Evolutionary conservation across 2,888 invertebrate genomes (phyloP).

Genomic region (Mythimna lalbum): DNA sequence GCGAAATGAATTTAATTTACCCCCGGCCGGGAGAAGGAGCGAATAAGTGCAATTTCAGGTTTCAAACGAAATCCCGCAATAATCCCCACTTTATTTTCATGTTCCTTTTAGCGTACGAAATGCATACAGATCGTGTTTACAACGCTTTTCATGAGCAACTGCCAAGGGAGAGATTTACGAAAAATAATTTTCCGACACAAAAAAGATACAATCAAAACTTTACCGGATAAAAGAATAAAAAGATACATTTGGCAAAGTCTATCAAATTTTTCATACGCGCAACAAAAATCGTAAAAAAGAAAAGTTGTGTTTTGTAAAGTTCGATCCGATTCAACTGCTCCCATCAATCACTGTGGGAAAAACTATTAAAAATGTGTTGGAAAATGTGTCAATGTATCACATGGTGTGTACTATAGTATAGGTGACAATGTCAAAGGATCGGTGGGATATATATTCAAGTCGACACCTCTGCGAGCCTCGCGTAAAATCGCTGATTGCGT

Average conservation of each 20-base stretch:
- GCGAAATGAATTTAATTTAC: slow-evolving; percentile 57
- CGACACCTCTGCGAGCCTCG: slow-evolving; percentile 85
- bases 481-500: slow-evolving; percentile 84
- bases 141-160: slow-evolving; percentile 42
- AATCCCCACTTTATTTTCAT: slow-evolving; percentile 66
- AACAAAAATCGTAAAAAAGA: slow-evolving; percentile 32
- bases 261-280: slow-evolving; percentile 20
- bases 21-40: slow-evolving; percentile 27
- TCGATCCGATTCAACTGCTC: slow-evolving; percentile 23
- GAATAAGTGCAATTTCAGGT: slow-evolving; percentile 70
- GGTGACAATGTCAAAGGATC: slow-evolving; percentile 66
- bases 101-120: slow-evolving; percentile 54
- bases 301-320: slow-evolving; percentile 38
- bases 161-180: slow-evolving; percentile 27
- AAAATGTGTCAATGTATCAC: slow-evolving; percentile 44
- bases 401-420: slow-evolving; percentile 24
- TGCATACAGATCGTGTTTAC: slow-evolving; percentile 52
- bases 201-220: slow-evolving; percentile 50
- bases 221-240: slow-evolving; percentile 34
- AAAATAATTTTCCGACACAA: slow-evolving; percentile 33
- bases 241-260: slow-evolving; percentile 38
- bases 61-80: slow-evolving; percentile 65
- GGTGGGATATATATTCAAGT: slow-evolving; percentile 75
- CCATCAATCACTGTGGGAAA: slow-evolving; percentile 56
- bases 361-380: slow-evolving; percentile 48